A percentile compares a stretch with the other conserved stretches of the same genome.
Evolutionary conservation across 2,888 invertebrate genomes (phyloP).

Genomic region (Acanthopleura granulata): DNA sequence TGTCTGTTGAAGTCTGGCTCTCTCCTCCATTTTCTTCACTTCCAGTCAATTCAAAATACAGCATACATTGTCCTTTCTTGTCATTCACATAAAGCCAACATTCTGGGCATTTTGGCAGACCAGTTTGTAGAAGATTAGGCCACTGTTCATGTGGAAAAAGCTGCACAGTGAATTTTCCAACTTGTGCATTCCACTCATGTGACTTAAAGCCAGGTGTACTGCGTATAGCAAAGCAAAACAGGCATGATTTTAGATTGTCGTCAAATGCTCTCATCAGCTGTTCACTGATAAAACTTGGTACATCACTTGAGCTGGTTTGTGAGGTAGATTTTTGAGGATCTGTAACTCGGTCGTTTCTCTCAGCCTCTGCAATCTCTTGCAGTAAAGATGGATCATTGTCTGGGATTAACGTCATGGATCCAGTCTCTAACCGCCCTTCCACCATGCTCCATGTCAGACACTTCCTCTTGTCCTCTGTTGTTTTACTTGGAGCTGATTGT

Average conservation of each 20-base stretch:
- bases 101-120: conserved; percentile 39
- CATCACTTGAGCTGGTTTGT: neutral
- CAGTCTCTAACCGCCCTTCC: conserved; percentile 34
- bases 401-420: conserved; percentile 30
- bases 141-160: conserved; percentile 26
- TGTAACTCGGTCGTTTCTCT: neutral
- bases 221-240: conserved; percentile 38
- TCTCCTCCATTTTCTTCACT: conserved; percentile 23
- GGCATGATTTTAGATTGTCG: conserved; percentile 40
- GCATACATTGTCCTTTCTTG: conserved; percentile 44
- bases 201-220: conserved; percentile 26
- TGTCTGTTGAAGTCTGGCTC: too few relatives aligned
- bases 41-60: conserved; percentile 58
- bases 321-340: neutral
- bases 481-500: conserved; percentile 44
- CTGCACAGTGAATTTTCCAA: conserved; percentile 34
- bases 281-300: neutral
- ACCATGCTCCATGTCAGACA: conserved; percentile 61
- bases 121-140: conserved; percentile 28
- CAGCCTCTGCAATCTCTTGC: conserved; percentile 23
- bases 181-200: conserved; percentile 36
- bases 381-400: conserved; percentile 37
- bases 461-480: conserved; percentile 50
- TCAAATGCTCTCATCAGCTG: conserved; percentile 30
- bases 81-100: conserved; percentile 63